A percentile compares a stretch with the other conserved stretches of the same genome.
Evolutionary conservation across 2,113 vertebrate species (phyloP).

Genomic region (Puffinus mauretanicus): DNA sequence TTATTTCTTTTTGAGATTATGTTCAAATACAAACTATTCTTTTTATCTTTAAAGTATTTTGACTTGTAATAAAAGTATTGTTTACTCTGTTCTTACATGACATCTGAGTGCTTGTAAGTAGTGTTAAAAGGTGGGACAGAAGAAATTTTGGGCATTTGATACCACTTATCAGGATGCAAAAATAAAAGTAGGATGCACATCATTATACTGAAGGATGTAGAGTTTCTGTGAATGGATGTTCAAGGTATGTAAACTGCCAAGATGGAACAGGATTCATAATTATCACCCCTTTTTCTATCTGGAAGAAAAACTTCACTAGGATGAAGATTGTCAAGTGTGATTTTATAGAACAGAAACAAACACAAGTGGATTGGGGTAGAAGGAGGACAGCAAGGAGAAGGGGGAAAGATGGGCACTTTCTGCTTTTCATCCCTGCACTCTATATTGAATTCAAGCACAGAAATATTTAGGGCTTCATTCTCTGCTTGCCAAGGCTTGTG

Average conservation of each 20-base stretch:
- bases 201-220: not conserved
- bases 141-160: not conserved
- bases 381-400: not conserved
- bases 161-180: not conserved
- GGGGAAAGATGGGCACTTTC: not conserved
- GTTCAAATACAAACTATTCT: not conserved
- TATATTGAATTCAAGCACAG: not conserved
- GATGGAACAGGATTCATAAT: not conserved
- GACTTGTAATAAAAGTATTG: not conserved
- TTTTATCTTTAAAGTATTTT: not conserved
- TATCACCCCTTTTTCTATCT: not conserved
- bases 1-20: not conserved
- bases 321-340: not conserved
- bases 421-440: not conserved
- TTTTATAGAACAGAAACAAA: not conserved
- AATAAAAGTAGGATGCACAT: not conserved
- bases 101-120: not conserved
- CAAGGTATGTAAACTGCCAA: not conserved
- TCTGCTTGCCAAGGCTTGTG: not conserved
- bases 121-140: not conserved
- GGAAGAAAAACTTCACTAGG: not conserved
- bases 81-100: not conserved
- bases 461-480: not conserved
- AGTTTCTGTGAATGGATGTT: not conserved
- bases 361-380: not conserved